Evolutionary conservation across 2,113 vertebrate species (phyloP).

Genomic region (Callipepla squamata): DNA sequence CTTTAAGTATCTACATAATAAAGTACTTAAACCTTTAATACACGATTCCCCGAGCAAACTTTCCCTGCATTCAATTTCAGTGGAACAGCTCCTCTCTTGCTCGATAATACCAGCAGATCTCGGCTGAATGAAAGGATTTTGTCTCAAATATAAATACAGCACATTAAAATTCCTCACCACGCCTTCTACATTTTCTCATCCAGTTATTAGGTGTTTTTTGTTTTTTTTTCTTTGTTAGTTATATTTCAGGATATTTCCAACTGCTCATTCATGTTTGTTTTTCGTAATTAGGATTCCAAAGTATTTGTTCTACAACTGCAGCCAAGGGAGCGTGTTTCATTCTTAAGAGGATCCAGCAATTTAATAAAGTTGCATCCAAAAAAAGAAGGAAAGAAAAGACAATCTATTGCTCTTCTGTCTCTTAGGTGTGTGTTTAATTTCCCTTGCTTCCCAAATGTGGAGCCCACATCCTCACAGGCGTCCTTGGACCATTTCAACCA

Average conservation of each 20-base stretch:
- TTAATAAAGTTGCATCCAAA: not conserved
- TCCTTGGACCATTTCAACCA: not conserved
- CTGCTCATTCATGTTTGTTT: not conserved
- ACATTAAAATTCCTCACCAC: not conserved
- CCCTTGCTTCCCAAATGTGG: rapidly evolving
- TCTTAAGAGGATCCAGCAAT: not conserved
- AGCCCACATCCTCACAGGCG: not conserved
- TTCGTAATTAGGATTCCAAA: not conserved
- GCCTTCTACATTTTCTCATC: not conserved
- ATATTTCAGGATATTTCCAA: not conserved
- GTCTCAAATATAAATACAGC: not conserved
- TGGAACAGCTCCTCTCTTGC: not conserved
- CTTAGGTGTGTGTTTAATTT: not conserved
- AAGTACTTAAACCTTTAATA: conserved; percentile 36
- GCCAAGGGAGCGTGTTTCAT: not conserved
- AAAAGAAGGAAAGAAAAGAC: not conserved
- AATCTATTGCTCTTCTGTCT: not conserved
- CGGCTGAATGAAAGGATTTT: conserved; percentile 5
- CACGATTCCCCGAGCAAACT: conserved; percentile 37
- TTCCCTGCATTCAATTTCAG: conserved; percentile 2
- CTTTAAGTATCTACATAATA: conserved; percentile 12
- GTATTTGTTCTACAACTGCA: not conserved
- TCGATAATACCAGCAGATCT: not conserved
- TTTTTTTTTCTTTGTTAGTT: not conserved
- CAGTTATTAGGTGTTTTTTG: not conserved